Evolutionary conservation across 2,888 invertebrate genomes (phyloP), one percentile per base, ranked within the genome.

Genomic region (Ptilodon capucinus): DNA sequence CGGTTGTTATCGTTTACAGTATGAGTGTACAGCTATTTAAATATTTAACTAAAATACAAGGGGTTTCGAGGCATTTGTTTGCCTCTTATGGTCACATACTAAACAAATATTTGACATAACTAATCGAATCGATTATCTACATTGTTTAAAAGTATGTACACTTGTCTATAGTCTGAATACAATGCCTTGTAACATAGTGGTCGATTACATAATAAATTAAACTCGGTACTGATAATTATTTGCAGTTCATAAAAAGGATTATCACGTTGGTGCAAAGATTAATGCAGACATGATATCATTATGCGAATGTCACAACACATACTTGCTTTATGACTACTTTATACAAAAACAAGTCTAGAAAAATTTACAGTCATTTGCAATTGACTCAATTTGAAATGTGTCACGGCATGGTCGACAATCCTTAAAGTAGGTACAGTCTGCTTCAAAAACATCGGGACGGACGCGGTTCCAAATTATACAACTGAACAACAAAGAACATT

Each of bases 41-140:
- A 57, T 64, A 50, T 57, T 54, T 44, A 48, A 54, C 21, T 42
- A 48, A 16, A 46, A 57, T 52, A 52, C 48, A 47, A 35, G 47
- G 28, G 30, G 28, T 36, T 43, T 60, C 50, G 11, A 42, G 34
- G 32, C 25, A 23, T 44, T 50, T 51, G 49, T 64, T 30, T 13
- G 25, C 36, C 9, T 43, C 39, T 23, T 52, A 41, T 48, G 38
- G 18, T 46, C 25, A 14, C 39, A 45, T 42, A 48, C 47, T 14
- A 30, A 48, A 49, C 34, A 18, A 50, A 52, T 49, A 56, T 47
- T 57, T 45, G 39, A 42, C 36, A 17, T 47, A 36, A 40, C 38
- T 3, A 42, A 45, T 41, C 7, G 44, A 54, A 64, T 48, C 40
- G 39, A 53, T 47, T 46, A 36, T 35, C 1, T 28, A 35, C 9